Evolutionary conservation across 2,797 vertebrate genomes (phyloP).

Genomic region (Brachyrhaphis roseni): DNA sequence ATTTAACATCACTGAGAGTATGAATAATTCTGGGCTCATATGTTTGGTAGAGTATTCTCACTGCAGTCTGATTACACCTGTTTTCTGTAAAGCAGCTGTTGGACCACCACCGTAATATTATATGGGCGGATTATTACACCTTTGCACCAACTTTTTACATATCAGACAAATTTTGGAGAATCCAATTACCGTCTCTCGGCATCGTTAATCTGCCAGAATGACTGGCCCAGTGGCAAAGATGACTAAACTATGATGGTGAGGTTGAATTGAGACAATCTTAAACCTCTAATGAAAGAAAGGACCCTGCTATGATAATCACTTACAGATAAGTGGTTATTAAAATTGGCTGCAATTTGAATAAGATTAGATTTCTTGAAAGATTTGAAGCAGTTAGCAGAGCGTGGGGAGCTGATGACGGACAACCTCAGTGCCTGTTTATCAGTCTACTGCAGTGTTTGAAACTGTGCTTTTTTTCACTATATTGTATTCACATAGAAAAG

Average conservation of each 20-base stretch:
- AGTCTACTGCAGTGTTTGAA: neutral
- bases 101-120: neutral
- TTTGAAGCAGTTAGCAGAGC: neutral
- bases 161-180: slow-evolving; percentile 45
- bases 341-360: neutral
- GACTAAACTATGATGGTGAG: slow-evolving; percentile 7
- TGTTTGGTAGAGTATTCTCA: neutral
- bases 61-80: slow-evolving; percentile 1
- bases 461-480: neutral
- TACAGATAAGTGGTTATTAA: neutral
- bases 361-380: neutral
- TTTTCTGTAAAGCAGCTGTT: slow-evolving; percentile 1
- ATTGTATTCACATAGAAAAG: neutral
- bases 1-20: neutral
- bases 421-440: neutral
- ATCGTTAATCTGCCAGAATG: slow-evolving; percentile 13
- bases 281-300: neutral
- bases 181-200: slow-evolving; percentile 26
- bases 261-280: neutral
- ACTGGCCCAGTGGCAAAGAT: slow-evolving; percentile 49
- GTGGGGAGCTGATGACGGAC: neutral
- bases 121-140: neutral
- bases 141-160: slow-evolving; percentile 16
- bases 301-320: neutral
- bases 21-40: neutral